These are phyloP conservation scores for Megalops cyprinoides DNA, from an alignment of 2,797 vertebrate genomes.

Conservation along the genomic window DNA sequence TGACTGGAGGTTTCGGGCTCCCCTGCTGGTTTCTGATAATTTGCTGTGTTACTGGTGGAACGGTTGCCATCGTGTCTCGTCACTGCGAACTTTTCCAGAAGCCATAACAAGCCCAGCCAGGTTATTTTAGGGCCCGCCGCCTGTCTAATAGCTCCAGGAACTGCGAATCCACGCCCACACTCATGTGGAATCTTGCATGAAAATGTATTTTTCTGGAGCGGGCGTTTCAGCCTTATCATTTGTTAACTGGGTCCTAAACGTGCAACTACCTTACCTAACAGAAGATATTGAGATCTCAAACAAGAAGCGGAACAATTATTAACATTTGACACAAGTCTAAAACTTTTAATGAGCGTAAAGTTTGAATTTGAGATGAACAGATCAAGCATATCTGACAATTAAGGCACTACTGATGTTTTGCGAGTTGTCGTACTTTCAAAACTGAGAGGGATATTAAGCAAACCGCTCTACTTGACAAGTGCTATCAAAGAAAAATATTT, in stretches of 20 bases:
- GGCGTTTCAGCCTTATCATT: not conserved
- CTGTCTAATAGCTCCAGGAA: constrained; percentile 33
- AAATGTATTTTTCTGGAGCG: not conserved
- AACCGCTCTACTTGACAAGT: too few species aligned
- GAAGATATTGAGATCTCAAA: too few species aligned
- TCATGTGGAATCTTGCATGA: not conserved
- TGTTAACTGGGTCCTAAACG: not conserved
- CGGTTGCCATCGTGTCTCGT: constrained; percentile 62
- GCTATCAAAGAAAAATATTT: too few species aligned
- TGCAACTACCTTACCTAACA: not conserved
- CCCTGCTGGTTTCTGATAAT: constrained; percentile 51
- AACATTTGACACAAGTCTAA: too few species aligned
- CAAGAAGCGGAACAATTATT: too few species aligned
- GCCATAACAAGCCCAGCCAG: constrained; percentile 36
- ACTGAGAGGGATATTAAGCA: too few species aligned
- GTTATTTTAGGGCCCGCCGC: constrained; percentile 65
- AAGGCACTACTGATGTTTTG: too few species aligned
- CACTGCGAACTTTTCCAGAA: constrained; percentile 33
- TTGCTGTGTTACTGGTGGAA: constrained; percentile 75
- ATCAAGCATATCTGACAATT: too few species aligned
- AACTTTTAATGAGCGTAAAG: too few species aligned
- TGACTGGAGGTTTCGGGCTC: not conserved
- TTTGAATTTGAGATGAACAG: too few species aligned
- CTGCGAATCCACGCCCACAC: constrained; percentile 60
- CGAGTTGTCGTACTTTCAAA: too few species aligned